Conservation (phyloP, 1,140 invertebrate genomes). For the Megathymus violae region DNA sequence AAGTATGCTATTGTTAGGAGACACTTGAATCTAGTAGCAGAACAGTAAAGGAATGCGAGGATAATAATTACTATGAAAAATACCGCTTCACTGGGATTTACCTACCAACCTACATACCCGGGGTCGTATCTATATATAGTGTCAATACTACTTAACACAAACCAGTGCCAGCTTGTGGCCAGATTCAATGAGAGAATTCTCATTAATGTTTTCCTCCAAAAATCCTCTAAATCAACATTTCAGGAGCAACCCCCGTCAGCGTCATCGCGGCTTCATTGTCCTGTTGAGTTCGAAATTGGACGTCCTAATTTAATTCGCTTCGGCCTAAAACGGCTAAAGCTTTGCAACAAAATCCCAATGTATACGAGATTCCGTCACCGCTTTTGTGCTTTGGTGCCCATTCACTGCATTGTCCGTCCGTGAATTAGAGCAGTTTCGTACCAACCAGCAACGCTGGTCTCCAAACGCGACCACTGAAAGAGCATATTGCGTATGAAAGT, state of each 20-base stretch:
- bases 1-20: no score
- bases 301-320: conserved; percentile 19
- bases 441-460: conserved; percentile 34
- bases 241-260: not conserved
- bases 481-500: conserved; percentile 1
- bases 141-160: no score
- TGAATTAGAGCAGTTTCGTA: conserved; percentile 47
- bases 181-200: no score
- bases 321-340: conserved; percentile 19
- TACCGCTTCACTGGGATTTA: no score
- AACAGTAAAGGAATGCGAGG: no score
- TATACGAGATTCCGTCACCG: conserved; percentile 38
- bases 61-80: no score
- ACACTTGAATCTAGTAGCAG: no score
- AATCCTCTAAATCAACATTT: not conserved
- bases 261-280: conserved; percentile 6
- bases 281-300: conserved; percentile 17
- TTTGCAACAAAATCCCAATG: conserved; percentile 43
- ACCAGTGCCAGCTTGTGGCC: no score
- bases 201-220: no score
- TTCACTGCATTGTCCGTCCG: conserved; percentile 48
- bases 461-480: conserved; percentile 8
- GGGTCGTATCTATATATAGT: no score
- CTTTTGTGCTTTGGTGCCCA: conserved; percentile 41
- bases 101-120: no score